Percentiles rank a stretch among this genome's conserved stretches.
These are phyloP conservation scores for Xanthia icteritia DNA, from an alignment of 2,888 invertebrate genomes.

Conservation along the genomic window DNA sequence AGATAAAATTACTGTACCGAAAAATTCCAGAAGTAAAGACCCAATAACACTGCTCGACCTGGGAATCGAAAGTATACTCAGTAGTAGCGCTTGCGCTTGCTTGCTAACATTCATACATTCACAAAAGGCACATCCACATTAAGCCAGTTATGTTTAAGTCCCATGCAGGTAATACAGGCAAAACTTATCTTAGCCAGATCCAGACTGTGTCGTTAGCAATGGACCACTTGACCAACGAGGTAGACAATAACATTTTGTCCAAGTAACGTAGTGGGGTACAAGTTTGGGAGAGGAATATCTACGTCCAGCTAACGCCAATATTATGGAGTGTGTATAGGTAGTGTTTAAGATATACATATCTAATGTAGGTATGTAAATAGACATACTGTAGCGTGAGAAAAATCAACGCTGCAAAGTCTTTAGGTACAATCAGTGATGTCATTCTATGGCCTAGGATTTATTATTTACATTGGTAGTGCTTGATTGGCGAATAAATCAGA, in stretches of 20 bases:
- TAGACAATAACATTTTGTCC: not conserved
- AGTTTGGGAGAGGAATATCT: not conserved
- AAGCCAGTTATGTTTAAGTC: too few species aligned
- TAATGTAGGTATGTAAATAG: not conserved
- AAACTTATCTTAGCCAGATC: too few species aligned
- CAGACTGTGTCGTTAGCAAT: not conserved
- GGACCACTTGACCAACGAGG: not conserved
- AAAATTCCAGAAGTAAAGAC: not conserved
- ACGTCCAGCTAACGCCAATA: not conserved
- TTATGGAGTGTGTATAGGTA: not conserved
- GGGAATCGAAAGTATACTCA: not conserved
- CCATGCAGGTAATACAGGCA: not conserved
- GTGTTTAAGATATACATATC: not conserved
- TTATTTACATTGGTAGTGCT: not conserved
- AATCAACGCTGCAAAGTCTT: constrained; percentile 29
- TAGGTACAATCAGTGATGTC: constrained; percentile 9
- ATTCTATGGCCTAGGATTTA: constrained; percentile 12
- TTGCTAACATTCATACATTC: too few species aligned
- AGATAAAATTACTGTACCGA: not conserved
- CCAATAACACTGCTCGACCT: not conserved
- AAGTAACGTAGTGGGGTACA: not conserved
- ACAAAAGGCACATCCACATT: too few species aligned
- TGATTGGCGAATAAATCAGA: constrained; percentile 7
- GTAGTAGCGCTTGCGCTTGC: too few species aligned
- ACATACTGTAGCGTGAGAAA: constrained; percentile 35